Evolutionary conservation across 2,113 vertebrate species (phyloP), one percentile per base, ranked within the genome.

Genomic region (Synodontis membranacea): DNA sequence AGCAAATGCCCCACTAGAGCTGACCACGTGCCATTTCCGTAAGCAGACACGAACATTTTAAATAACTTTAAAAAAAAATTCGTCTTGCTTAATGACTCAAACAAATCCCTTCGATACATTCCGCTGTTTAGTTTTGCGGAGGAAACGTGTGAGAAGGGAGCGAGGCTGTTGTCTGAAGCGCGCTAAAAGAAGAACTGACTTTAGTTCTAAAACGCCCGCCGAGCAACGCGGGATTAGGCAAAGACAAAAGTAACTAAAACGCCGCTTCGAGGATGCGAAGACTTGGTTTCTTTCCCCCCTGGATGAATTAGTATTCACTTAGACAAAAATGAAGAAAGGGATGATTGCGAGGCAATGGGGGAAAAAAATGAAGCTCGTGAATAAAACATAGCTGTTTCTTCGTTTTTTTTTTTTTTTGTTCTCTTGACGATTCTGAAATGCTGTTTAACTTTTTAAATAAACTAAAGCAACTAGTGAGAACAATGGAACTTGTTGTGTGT

Each of bases 291-390:
- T 92, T 92, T 92, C 87, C 19, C 37, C 5, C 14, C 90, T 91
- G 88, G 93, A 95, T 94, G 92, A 93, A 93, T 95, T 93, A 92
- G 89, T 92, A 93, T 94, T 91, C 89, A 2, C 37, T 56, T 19
- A 12, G 39, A 76, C 87, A 84, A 80, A 93, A 93, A 91, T 92
- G 92, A 92, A 92, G 82, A 80, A n/a, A 90, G 58, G 62, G 90
- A 42, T 91, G 92, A 90, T 10, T 87, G 62, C 84, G 37, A 86
- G 85, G 88, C 1, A 12, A 48, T 14, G 11, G 75, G 87, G 86
- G 85, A 93, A 93, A 90, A 46, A 28, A 75, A 46, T 78, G 82
- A 91, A 84, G 88, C 89, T 78, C 50, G 92, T 94, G 92, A 93
- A 94, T 93, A 90, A 94, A 92, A 91, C 91, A 95, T 92, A 91